Evolutionary conservation across 2,797 vertebrate species (phyloP), one percentile per base, ranked within the genome.

Genomic region (Austrolebias charrua): DNA sequence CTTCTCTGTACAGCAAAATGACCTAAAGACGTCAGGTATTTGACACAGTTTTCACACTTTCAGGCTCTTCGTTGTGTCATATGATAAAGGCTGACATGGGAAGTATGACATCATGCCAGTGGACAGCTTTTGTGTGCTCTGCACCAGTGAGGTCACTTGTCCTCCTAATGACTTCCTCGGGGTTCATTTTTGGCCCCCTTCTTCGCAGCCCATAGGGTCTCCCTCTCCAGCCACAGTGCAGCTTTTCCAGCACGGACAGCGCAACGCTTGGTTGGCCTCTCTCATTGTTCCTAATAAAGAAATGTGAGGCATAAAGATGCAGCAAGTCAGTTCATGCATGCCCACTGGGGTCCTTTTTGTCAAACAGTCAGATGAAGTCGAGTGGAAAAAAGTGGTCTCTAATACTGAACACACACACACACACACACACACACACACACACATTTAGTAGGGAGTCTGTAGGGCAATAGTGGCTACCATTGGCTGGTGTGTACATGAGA

Each of bases 231-330:
- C 65, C 77, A 51, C 52, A 1, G 5, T 66, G 15, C 56, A 4
- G 73, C 80, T 78, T 64, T 54, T 64, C 66, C 83, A n/a, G 56
- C 76, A 60, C 11, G 60, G 76, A 54, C 74, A 68, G 82, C 81
- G 75, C 71, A 81, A 69, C 67, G 76, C 84, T 84, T 75, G 82
- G 83, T 78, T 77, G 75, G 79, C 82, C 80, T 73, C 79, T 86
- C 78, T 88, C 85, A 81, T 89, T 88, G 84, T 85, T 80, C 78
- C 88, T 90, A 92, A 92, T 92, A 90, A 92, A 87, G 86, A 87
- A 88, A 86, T 65, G 84, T 62, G 76, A 90, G 87, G 86, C 88
- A 88, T 80, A 84, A 88, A 90, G 88, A 89, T 72, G 81, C 84
- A 84, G 80, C 71, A 71, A 91, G 89, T 85, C 84, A 88, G 82